These are phyloP conservation scores for Acromyrmex charruanus DNA, from an alignment of 1,140 invertebrate species.

Conservation along the genomic window DNA sequence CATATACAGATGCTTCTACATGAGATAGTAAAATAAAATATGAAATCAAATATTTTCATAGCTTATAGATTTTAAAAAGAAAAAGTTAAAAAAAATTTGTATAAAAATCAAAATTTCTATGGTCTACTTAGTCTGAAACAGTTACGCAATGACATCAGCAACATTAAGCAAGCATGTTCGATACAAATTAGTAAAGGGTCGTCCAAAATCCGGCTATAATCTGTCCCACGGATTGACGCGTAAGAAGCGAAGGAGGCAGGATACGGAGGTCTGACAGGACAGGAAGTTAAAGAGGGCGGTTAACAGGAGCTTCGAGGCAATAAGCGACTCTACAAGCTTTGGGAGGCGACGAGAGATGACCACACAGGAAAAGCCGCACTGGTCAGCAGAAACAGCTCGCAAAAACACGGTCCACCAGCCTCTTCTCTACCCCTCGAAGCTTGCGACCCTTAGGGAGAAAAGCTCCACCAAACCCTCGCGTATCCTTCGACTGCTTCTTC, in stretches of 20 bases:
- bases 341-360: slow-evolving; percentile 84
- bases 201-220: slow-evolving; percentile 41
- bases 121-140: not conserved
- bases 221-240: slow-evolving; percentile 45
- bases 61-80: not conserved
- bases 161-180: slow-evolving; percentile 6
- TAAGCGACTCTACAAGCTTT: slow-evolving; percentile 85
- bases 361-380: slow-evolving; percentile 83
- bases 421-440: slow-evolving; percentile 67
- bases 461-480: slow-evolving; percentile 65
- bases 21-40: too few relatives aligned
- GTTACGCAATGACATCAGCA: slow-evolving; percentile 4
- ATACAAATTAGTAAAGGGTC: slow-evolving; percentile 49
- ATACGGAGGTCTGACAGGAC: slow-evolving; percentile 67
- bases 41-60: not conserved
- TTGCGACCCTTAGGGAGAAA: slow-evolving; percentile 72
- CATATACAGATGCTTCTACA: too few relatives aligned
- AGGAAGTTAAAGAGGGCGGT: slow-evolving; percentile 81
- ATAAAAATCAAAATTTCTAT: not conserved
- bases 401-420: slow-evolving; percentile 82
- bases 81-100: not conserved
- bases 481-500: slow-evolving; percentile 67
- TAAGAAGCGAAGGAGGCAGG: slow-evolving; percentile 54
- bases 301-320: slow-evolving; percentile 84
- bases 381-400: slow-evolving; percentile 84